phyloP scores from a whole-genome alignment of 2,797 vertebrate genomes.

The Dermochelys coriacea region DNA sequence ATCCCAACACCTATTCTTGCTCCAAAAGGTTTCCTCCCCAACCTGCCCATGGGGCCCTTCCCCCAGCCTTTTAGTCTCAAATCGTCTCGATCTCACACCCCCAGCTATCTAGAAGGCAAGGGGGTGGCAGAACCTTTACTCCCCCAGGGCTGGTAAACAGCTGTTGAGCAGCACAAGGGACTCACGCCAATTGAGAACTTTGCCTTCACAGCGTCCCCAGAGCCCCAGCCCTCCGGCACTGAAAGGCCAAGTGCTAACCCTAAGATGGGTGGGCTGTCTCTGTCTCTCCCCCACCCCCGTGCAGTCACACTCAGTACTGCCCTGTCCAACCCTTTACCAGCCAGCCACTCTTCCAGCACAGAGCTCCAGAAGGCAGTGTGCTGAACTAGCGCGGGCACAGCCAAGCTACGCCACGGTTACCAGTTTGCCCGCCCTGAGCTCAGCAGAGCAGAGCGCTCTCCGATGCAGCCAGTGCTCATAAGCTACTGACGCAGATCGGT shows the following conservation, averaged over 20 bases:
- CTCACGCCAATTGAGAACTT: not conserved
- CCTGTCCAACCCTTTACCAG: not conserved
- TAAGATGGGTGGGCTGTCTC: no score
- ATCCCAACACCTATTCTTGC: no score
- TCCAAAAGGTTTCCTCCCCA: no score
- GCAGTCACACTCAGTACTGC: not conserved
- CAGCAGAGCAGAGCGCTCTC: rapidly evolving
- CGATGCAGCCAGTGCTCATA: rapidly evolving
- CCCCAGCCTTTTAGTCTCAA: no score
- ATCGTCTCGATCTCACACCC: no score
- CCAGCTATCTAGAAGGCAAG: no score
- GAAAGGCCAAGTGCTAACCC: not conserved
- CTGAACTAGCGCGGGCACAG: not conserved
- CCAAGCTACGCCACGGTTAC: not conserved
- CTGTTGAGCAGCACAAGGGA: no score
- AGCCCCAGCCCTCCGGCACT: not conserved
- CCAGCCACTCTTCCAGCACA: not conserved
- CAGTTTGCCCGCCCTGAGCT: not conserved
- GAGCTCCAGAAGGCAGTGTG: not conserved
- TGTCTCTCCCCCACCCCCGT: no score
- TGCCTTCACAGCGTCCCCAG: not conserved
- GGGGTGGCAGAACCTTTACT: no score
- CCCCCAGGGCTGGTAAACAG: no score
- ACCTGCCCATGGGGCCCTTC: no score
- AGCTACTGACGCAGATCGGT: not conserved